Evolutionary conservation across 2,797 vertebrate genomes (phyloP), one percentile per base, ranked within the genome.

Genomic region (Muraenolepis orangiensis): DNA sequence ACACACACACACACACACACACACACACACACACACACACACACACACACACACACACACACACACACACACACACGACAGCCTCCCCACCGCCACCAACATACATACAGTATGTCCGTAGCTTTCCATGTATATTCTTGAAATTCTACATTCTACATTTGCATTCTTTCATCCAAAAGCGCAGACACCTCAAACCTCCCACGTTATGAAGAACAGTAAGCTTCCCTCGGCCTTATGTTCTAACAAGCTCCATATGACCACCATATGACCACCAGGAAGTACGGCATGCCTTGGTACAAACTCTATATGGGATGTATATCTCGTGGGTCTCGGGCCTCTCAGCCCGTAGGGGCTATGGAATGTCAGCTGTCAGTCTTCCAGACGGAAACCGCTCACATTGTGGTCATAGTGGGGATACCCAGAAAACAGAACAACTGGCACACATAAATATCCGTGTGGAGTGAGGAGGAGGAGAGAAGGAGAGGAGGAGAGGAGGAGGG

Each of bases 351-450:
- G 77, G 46, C 79, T 80, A 70, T 81, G 90, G 90, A 89, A 92
- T 91, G 89, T 89, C 90, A 92, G 89, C 87, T 90, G 91, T 89
- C 90, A 74, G 83, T 89, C 82, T 85, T 75, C 20, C 82, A 83
- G 77, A 84, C 67, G 80, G 81, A 80, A 84, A 79, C 83, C 86
- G 87, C 89, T 89, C 87, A 87, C 86, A 86, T 77, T 88, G 87
- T 79, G 91, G 91, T 87, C 88, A 84, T 88, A 83, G 83, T 77
- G 68, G 76, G 81, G 81, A 88, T 81, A 81, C 79, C 80, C 76
- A 71, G 80, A 69, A 85, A 76, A 20, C 4, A 72, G 75, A 87
- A 74, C 89, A 92, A 91, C 88, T 90, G 88, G 79, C 69, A 73
- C 77, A 87, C 83, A 78, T 85, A 80, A 91, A 90, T 86, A 88